phyloP scores from a whole-genome alignment of 2,797 vertebrate species.

The Lates japonicus region DNA sequence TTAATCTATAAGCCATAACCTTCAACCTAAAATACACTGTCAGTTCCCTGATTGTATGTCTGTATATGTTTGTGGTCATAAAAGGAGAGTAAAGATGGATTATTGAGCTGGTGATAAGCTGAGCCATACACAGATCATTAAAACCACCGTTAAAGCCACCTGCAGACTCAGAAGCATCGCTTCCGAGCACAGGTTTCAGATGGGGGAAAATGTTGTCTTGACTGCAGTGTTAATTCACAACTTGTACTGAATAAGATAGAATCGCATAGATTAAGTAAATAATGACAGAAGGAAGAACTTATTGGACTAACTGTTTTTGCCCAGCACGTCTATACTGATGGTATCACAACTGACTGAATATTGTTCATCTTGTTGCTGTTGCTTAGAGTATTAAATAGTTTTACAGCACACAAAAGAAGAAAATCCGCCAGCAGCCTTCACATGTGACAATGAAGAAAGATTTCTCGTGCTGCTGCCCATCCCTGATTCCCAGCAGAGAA shows the following conservation, averaged over 20 bases:
- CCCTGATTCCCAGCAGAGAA: conserved; percentile 53
- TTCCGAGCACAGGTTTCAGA: neutral
- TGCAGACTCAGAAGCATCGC: neutral
- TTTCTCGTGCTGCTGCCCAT: conserved; percentile 30
- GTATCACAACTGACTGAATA: conserved; percentile 11
- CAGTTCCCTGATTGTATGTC: neutral
- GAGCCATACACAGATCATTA: conserved; percentile 50
- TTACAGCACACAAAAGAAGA: conserved; percentile 2
- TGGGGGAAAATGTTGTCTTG: conserved; percentile 1
- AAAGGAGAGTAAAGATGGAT: conserved; percentile 61
- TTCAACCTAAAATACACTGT: too few relatives aligned
- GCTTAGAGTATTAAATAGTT: neutral
- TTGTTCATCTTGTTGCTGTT: conserved; percentile 15
- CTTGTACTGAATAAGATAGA: too few relatives aligned
- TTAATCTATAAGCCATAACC: too few relatives aligned
- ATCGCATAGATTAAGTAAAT: neutral
- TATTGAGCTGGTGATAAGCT: conserved; percentile 70
- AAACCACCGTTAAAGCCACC: conserved; percentile 23
- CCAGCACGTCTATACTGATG: neutral
- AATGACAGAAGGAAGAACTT: neutral
- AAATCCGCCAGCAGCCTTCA: neutral
- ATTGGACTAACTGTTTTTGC: neutral
- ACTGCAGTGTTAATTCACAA: conserved; percentile 6
- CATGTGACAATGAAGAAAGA: conserved; percentile 47
- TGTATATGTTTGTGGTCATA: conserved; percentile 57